Percentiles rank a stretch among this genome's conserved stretches.
These are phyloP conservation scores for Cylloceria caligata DNA, from an alignment of 2,888 invertebrate species.

Conservation along the genomic window DNA sequence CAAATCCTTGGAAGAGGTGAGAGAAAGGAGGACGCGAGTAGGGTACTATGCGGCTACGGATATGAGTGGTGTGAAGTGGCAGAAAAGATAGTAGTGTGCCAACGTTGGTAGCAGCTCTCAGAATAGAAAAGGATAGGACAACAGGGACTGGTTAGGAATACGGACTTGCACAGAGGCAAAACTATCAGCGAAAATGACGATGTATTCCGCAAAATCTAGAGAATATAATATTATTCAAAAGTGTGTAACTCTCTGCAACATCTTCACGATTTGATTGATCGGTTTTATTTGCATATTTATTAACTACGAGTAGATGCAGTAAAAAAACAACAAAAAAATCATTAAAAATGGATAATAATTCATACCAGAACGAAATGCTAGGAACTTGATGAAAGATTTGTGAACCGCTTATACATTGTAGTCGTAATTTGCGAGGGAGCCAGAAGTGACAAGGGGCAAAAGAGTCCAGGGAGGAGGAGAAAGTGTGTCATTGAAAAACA, in stretches of 20 bases:
- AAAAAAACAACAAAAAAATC: neutral
- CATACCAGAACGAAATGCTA: neutral
- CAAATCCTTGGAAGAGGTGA: slow-evolving; percentile 77
- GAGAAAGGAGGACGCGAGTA: slow-evolving; percentile 59
- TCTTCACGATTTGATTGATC: neutral
- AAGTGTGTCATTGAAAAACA: slow-evolving; percentile 76
- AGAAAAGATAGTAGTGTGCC: slow-evolving; percentile 40
- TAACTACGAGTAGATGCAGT: neutral
- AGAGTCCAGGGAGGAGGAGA: slow-evolving; percentile 42
- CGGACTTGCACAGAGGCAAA: slow-evolving; percentile 44
- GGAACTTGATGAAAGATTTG: slow-evolving; percentile 64
- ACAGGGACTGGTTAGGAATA: slow-evolving; percentile 27
- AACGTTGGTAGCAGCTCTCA: slow-evolving; percentile 42
- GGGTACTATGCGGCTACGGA: slow-evolving; percentile 34
- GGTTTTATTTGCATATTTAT: neutral
- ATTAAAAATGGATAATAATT: neutral
- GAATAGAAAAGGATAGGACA: slow-evolving; percentile 9
- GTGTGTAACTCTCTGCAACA: neutral
- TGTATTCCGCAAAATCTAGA: neutral
- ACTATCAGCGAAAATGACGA: slow-evolving; percentile 57
- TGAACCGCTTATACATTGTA: slow-evolving; percentile 72
- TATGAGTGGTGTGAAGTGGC: slow-evolving; percentile 45
- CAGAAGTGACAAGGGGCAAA: slow-evolving; percentile 3
- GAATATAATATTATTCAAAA: slow-evolving; percentile 26
- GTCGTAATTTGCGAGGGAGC: slow-evolving; percentile 36